phyloP scores from a whole-genome alignment of 2,797 vertebrate species.

The Paguma larvata region DNA sequence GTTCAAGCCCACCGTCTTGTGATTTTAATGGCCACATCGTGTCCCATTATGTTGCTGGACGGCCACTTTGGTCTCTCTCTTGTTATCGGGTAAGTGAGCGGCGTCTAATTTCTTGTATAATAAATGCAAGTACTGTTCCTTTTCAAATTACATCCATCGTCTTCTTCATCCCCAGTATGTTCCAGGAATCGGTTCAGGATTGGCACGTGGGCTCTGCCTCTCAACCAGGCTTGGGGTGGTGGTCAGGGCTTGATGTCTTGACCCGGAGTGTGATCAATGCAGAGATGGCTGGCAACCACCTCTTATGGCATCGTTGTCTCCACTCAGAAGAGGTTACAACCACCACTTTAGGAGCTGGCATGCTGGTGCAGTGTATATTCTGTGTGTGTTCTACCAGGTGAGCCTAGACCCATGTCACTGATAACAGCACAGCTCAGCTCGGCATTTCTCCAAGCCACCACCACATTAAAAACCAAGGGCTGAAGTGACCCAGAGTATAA shows the following conservation, averaged over 20 bases:
- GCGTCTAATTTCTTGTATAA: constrained; percentile 51
- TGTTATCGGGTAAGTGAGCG: neutral
- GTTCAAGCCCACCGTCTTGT: neutral
- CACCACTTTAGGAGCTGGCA: neutral
- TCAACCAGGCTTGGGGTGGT: rapidly evolving
- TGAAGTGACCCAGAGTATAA: neutral
- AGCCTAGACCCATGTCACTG: neutral
- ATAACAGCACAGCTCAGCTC: neutral
- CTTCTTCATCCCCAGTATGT: neutral
- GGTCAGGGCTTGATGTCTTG: neutral
- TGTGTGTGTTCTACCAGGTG: too few relatives aligned
- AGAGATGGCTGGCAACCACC: neutral
- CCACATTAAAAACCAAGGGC: neutral
- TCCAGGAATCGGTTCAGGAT: neutral
- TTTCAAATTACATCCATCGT: neutral
- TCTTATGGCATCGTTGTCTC: neutral
- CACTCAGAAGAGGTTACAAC: neutral
- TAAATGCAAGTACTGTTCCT: neutral
- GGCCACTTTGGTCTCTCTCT: neutral
- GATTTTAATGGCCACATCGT: neutral
- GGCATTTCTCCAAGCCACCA: neutral
- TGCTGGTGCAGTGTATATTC: neutral
- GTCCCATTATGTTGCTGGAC: neutral
- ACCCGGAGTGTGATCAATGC: neutral
- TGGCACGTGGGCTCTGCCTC: rapidly evolving